Evolutionary conservation across 2,888 invertebrate species (phyloP).

Genomic region (Hanleya hanleyi): DNA sequence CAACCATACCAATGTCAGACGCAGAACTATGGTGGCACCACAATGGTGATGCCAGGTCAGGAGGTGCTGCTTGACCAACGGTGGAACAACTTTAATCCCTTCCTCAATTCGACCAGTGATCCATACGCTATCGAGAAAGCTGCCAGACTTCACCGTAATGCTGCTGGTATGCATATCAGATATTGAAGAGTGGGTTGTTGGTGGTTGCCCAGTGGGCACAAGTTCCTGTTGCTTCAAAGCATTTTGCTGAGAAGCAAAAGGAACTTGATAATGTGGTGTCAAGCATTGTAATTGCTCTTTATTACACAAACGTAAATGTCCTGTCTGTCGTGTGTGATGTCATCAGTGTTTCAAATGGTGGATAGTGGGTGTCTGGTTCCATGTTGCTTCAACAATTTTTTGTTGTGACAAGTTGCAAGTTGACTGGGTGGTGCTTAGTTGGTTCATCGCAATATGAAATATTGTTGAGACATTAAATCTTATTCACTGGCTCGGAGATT

Average conservation of each 20-base stretch:
- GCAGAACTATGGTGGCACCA: background rate
- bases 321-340: conserved; percentile 4
- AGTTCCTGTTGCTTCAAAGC: too few relatives aligned
- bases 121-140: conserved; percentile 78
- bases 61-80: conserved; percentile 1
- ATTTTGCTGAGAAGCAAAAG: too few relatives aligned
- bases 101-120: conserved; percentile 50
- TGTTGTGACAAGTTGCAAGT: too few relatives aligned
- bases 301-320: background rate
- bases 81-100: conserved; percentile 9
- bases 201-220: background rate
- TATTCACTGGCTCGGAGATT: too few relatives aligned
- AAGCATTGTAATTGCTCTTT: too few relatives aligned
- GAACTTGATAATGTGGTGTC: too few relatives aligned
- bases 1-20: background rate
- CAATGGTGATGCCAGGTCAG: background rate
- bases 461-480: too few relatives aligned
- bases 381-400: too few relatives aligned
- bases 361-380: too few relatives aligned
- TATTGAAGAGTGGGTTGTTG: background rate
- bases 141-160: conserved; percentile 80
- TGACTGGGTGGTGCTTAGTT: too few relatives aligned
- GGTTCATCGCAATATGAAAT: too few relatives aligned
- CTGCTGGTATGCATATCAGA: conserved; percentile 80
- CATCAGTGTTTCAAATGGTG: conserved; percentile 28